Evolutionary conservation across 2,888 invertebrate genomes (phyloP).

Genomic region (Brassicogethes aeneus): DNA sequence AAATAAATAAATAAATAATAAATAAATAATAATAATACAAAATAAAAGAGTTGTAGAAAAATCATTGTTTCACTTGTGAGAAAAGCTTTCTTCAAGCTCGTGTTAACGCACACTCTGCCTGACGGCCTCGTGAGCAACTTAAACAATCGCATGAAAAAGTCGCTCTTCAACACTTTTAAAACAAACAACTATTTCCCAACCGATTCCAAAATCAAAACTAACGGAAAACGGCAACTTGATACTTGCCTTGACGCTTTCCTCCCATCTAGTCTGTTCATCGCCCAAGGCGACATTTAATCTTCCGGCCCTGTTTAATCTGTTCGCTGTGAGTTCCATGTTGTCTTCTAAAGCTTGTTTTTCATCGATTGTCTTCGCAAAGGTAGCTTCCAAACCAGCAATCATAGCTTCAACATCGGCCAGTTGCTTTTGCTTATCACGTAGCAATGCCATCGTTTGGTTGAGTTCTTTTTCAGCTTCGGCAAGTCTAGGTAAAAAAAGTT

Average conservation of each 20-base stretch:
- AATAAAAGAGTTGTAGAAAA: too few species aligned
- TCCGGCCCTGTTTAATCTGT: slow-evolving; percentile 71
- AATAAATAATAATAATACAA: too few species aligned
- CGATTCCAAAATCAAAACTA: too few species aligned
- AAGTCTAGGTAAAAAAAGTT: slow-evolving; percentile 47
- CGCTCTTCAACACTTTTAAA: too few species aligned
- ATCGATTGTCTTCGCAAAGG: slow-evolving; percentile 62
- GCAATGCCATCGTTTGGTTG: slow-evolving; percentile 62
- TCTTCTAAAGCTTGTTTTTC: slow-evolving; percentile 67
- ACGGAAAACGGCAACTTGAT: too few species aligned
- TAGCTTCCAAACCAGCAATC: slow-evolving; percentile 46
- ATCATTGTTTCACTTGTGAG: too few species aligned
- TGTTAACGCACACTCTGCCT: too few species aligned
- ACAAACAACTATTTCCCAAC: too few species aligned
- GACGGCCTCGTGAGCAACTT: too few species aligned
- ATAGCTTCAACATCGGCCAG: slow-evolving; percentile 74
- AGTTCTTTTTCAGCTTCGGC: slow-evolving; percentile 71
- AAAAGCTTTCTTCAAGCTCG: too few species aligned
- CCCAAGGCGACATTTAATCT: slow-evolving; percentile 77
- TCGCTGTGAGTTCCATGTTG: slow-evolving; percentile 68
- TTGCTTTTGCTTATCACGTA: slow-evolving; percentile 72
- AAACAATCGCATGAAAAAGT: too few species aligned
- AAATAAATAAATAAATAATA: too few species aligned
- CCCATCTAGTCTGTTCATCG: slow-evolving; percentile 82
- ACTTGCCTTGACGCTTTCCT: slow-evolving; percentile 57